Percentiles rank a stretch among this genome's conserved stretches.
Conservation (phyloP, 2,113 vertebrate species). For the Calidris pygmaea region DNA sequence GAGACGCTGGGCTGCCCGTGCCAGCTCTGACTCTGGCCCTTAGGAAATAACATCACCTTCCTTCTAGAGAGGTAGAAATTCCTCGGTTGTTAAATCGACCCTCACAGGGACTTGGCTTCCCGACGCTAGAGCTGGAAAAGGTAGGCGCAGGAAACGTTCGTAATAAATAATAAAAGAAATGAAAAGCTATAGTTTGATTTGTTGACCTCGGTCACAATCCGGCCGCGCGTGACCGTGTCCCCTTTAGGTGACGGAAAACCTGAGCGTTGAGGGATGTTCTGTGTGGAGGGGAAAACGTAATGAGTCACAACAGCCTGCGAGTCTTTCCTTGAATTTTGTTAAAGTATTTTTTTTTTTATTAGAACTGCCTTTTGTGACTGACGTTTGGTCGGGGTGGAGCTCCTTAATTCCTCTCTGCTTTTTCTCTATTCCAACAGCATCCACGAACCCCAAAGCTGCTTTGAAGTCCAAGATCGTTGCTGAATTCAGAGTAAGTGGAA, state of each 20-base stretch:
- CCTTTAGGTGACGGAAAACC: not conserved
- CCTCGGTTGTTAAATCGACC: not conserved
- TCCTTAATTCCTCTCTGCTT: not conserved
- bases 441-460: slow-evolving; percentile 86
- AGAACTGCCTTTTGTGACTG: not conserved
- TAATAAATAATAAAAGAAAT: too few species aligned
- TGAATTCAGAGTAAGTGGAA: slow-evolving; percentile 87
- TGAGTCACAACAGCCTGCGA: not conserved
- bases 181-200: not conserved
- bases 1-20: not conserved
- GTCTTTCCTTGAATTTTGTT: accelerated
- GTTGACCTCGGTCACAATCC: accelerated
- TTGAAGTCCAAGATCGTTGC: slow-evolving; percentile 97
- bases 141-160: not conserved
- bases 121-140: not conserved
- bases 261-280: not conserved
- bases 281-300: not conserved
- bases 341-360: not conserved
- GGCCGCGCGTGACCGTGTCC: not conserved
- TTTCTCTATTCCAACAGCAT: slow-evolving; percentile 70
- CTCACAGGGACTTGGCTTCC: not conserved
- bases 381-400: accelerated
- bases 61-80: not conserved
- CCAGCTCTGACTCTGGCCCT: not conserved
- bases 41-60: not conserved